Evolutionary conservation across 1,140 invertebrate genomes (phyloP).

Genomic region (Trissolcus basalis): DNA sequence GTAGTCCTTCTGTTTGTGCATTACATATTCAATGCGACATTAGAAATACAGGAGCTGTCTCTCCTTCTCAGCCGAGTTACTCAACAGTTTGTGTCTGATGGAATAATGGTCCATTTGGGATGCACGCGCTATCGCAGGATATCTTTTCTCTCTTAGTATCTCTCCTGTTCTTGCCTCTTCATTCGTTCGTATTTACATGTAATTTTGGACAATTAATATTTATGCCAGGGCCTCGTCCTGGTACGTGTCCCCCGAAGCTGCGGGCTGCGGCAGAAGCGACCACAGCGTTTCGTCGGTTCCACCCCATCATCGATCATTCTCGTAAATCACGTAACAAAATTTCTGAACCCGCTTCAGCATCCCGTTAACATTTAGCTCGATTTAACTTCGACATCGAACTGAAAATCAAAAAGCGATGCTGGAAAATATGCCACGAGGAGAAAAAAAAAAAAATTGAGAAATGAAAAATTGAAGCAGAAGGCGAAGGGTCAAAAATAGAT

Average conservation of each 20-base stretch:
- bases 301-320: slow-evolving; percentile 36
- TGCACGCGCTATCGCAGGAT: slow-evolving; percentile 69
- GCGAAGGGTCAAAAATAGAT: no score
- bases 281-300: slow-evolving; percentile 13
- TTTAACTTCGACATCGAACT: no score
- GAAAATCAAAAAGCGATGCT: no score
- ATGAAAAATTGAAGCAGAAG: no score
- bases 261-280: slow-evolving; percentile 19
- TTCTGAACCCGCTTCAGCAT: neutral
- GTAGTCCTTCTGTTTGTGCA: slow-evolving; percentile 43
- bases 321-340: slow-evolving; percentile 24
- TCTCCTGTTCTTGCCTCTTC: slow-evolving; percentile 50
- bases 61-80: slow-evolving; percentile 68
- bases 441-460: no score
- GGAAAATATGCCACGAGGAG: no score
- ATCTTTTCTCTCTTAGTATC: slow-evolving; percentile 38
- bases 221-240: slow-evolving; percentile 62
- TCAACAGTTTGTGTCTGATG: slow-evolving; percentile 73
- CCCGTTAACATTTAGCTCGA: no score
- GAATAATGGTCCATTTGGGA: slow-evolving; percentile 75
- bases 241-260: slow-evolving; percentile 49
- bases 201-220: slow-evolving; percentile 74
- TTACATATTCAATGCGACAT: slow-evolving; percentile 58
- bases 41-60: slow-evolving; percentile 61
- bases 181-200: slow-evolving; percentile 71